Conservation (phyloP, 2,888 invertebrate genomes). For the Apamea epomidion region DNA sequence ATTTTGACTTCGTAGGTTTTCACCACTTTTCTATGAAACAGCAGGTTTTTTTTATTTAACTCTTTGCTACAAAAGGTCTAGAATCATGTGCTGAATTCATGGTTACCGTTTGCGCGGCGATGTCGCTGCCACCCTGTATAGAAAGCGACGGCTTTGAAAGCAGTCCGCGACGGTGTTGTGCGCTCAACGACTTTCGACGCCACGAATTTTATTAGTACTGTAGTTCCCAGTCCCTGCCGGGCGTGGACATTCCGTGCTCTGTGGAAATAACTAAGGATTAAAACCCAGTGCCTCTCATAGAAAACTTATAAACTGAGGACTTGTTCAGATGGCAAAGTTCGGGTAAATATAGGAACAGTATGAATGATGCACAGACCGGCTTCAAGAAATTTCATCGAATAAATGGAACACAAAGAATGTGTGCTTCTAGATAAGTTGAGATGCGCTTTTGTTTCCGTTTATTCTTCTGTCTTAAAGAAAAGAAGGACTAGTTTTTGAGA, state of each 20-base stretch:
- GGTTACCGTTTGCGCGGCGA: not conserved
- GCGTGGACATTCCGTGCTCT: not conserved
- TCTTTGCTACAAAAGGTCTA: too few species aligned
- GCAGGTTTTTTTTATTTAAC: too few species aligned
- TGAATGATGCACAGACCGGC: constrained; percentile 17
- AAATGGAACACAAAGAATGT: not conserved
- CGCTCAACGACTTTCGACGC: not conserved
- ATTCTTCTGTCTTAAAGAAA: not conserved
- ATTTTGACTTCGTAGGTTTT: too few species aligned
- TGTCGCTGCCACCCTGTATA: not conserved
- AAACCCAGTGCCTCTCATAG: not conserved
- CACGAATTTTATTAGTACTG: not conserved
- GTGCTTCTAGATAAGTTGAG: constrained; percentile 13
- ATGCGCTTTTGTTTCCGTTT: not conserved
- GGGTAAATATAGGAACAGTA: constrained; percentile 42
- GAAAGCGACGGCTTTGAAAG: not conserved
- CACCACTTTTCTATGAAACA: too few species aligned
- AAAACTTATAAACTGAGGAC: constrained; percentile 33
- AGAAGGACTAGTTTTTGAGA: not conserved
- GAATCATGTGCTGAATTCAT: not conserved
- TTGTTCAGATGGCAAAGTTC: constrained; percentile 44
- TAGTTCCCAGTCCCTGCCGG: not conserved
- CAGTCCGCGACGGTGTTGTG: not conserved
- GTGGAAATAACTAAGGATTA: constrained; percentile 29
- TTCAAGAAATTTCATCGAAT: constrained; percentile 24